These are phyloP conservation scores for Melitaea cinxia DNA, from an alignment of 1,140 invertebrate species.

Conservation along the genomic window DNA sequence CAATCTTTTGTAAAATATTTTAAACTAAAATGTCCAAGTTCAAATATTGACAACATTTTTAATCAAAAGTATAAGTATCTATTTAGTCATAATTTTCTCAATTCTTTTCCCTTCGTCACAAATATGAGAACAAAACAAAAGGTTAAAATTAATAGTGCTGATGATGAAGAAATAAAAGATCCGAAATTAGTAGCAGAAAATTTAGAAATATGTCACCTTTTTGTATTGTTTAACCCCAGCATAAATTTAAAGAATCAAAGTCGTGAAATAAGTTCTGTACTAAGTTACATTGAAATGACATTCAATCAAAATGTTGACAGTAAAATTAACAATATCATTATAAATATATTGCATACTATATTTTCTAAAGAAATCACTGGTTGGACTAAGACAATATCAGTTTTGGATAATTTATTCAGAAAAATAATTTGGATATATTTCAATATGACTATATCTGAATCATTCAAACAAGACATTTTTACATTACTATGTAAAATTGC, in stretches of 20 bases:
- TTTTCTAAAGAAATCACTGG: constrained; percentile 63
- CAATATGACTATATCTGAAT: constrained; percentile 50
- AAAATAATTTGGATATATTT: constrained; percentile 75
- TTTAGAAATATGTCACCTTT: constrained; percentile 80
- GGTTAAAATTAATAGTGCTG: constrained; percentile 35
- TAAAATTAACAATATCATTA: constrained; percentile 53
- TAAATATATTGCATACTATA: constrained; percentile 69
- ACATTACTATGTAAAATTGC: constrained; percentile 73
- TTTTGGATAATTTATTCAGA: constrained; percentile 66
- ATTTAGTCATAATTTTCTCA: constrained; percentile 80
- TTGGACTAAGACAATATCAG: constrained; percentile 61
- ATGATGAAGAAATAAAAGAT: constrained; percentile 61
- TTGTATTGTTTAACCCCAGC: constrained; percentile 73
- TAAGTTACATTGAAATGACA: constrained; percentile 77
- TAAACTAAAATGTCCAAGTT: constrained; percentile 51
- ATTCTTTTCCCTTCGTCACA: constrained; percentile 82
- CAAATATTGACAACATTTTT: constrained; percentile 75
- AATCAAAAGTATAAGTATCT: constrained; percentile 75
- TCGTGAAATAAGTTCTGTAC: constrained; percentile 58
- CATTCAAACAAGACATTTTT: constrained; percentile 73
- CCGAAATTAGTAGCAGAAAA: constrained; percentile 80
- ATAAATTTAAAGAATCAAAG: constrained; percentile 63
- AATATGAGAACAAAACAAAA: constrained; percentile 55
- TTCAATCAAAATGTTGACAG: constrained; percentile 53
- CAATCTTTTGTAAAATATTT: constrained; percentile 79